Percentiles rank a stretch among this genome's conserved stretches.
These are phyloP conservation scores for Taeniopygia guttata DNA, from an alignment of 2,797 vertebrate genomes.

Conservation along the genomic window DNA sequence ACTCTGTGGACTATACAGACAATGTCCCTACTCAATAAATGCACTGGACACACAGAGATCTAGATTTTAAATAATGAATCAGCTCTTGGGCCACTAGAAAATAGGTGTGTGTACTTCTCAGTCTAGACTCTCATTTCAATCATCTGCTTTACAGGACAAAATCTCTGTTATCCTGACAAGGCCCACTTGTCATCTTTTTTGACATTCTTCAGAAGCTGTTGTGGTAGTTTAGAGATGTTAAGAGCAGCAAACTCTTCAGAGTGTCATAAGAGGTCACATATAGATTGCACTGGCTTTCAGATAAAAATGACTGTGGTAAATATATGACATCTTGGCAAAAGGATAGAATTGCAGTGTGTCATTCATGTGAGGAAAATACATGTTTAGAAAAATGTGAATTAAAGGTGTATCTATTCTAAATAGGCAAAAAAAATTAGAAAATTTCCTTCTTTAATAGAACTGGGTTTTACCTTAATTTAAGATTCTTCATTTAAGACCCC, in stretches of 20 bases:
- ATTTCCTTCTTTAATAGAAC: neutral
- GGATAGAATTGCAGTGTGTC: neutral
- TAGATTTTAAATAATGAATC: neutral
- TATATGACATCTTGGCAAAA: neutral
- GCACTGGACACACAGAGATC: neutral
- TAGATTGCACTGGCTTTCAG: neutral
- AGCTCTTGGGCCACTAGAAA: neutral
- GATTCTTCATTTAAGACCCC: neutral
- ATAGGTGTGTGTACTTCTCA: neutral
- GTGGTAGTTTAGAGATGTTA: neutral
- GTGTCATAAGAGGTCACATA: neutral
- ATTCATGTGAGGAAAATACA: neutral
- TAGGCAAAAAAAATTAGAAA: neutral
- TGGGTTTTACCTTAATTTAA: neutral
- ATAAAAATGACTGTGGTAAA: neutral
- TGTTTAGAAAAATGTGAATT: neutral
- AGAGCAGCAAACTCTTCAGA: neutral
- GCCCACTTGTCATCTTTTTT: neutral
- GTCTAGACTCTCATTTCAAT: neutral
- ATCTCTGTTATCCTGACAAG: neutral
- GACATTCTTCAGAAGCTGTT: neutral
- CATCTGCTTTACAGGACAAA: neutral
- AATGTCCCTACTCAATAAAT: neutral
- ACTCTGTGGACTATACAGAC: neutral
- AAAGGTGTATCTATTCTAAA: neutral